Evolutionary conservation across 2,797 vertebrate species (phyloP).

Genomic region (Hipposideros larvatus): DNA sequence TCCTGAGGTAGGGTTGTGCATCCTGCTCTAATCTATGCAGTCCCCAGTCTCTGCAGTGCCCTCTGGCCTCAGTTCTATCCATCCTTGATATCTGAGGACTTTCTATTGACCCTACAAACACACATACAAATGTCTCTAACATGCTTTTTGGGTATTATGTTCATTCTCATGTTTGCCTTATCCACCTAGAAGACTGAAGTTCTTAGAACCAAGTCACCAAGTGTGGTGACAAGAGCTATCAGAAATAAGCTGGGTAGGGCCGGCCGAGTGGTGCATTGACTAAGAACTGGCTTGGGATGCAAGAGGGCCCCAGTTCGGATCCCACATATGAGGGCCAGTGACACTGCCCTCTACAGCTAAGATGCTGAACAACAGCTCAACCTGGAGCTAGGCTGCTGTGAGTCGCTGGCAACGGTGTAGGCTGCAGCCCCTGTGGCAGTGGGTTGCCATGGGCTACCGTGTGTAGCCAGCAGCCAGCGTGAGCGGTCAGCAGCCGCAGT

Average conservation of each 20-base stretch:
- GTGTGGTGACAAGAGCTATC: neutral
- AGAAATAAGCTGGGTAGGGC: neutral
- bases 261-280: too few relatives aligned
- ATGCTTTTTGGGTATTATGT: neutral
- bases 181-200: neutral
- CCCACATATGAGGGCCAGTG: too few relatives aligned
- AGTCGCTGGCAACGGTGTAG: too few relatives aligned
- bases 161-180: neutral
- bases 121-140: fast-evolving
- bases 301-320: too few relatives aligned
- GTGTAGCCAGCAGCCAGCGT: too few relatives aligned
- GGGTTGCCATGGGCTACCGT: too few relatives aligned
- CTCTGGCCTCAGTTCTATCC: neutral
- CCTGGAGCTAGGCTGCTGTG: too few relatives aligned
- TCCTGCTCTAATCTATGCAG: fast-evolving
- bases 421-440: too few relatives aligned
- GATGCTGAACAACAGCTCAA: too few relatives aligned
- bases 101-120: fast-evolving
- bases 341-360: too few relatives aligned
- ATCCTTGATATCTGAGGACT: neutral
- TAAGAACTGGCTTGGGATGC: too few relatives aligned
- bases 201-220: neutral
- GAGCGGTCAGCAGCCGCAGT: too few relatives aligned
- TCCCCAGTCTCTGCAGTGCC: fast-evolving
- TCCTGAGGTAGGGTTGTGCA: neutral